Conservation (phyloP, 2,888 invertebrate species). For the Ornithoptera priamus region DNA sequence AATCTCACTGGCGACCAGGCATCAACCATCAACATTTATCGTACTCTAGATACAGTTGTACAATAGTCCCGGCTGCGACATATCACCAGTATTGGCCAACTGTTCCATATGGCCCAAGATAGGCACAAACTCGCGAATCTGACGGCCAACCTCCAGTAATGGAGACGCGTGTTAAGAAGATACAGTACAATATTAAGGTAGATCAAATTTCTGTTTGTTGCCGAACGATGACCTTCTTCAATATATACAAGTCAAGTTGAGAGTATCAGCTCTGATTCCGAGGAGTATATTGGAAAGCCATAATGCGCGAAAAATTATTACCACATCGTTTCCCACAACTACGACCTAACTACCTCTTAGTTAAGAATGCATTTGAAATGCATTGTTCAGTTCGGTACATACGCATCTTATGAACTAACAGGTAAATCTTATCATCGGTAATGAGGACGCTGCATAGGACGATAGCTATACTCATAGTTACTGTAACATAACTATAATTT, state of each 20-base stretch:
- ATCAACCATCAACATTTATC: slow-evolving; percentile 16
- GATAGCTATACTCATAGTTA: background rate
- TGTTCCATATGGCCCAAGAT: too few relatives aligned
- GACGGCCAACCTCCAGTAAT: too few relatives aligned
- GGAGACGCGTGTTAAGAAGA: background rate
- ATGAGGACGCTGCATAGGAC: background rate
- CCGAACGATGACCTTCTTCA: background rate
- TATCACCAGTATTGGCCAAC: too few relatives aligned
- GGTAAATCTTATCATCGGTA: background rate
- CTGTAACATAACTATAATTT: background rate
- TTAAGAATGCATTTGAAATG: slow-evolving; percentile 9
- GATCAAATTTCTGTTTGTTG: background rate
- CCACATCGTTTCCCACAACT: background rate
- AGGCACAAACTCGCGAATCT: too few relatives aligned
- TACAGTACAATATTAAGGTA: background rate
- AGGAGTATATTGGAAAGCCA: slow-evolving; percentile 27
- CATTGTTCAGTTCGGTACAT: background rate
- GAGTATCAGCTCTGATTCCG: slow-evolving; percentile 28
- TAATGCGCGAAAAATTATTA: slow-evolving; percentile 5
- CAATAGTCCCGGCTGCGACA: too few relatives aligned
- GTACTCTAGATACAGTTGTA: background rate
- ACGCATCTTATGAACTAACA: background rate
- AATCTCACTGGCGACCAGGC: slow-evolving; percentile 17
- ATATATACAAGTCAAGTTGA: slow-evolving; percentile 23
- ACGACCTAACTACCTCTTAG: background rate